Percentiles rank a stretch among this genome's conserved stretches.
Evolutionary conservation across 2,797 vertebrate genomes (phyloP).

Genomic region (Malurus splendens): DNA sequence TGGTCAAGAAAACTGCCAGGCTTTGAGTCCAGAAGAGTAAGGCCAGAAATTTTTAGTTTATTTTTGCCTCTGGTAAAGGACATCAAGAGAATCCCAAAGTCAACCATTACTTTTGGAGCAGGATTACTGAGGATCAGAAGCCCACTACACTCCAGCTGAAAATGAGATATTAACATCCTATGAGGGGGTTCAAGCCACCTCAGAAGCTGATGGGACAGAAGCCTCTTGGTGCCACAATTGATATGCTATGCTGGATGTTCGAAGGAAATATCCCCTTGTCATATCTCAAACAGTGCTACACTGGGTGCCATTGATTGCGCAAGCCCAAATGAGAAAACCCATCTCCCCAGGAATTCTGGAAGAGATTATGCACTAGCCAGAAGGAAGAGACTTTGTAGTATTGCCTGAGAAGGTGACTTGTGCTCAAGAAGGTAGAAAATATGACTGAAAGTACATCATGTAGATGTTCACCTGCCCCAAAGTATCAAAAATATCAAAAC

Average conservation of each 20-base stretch:
- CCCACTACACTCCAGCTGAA: too few species aligned
- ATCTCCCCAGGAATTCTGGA: neutral
- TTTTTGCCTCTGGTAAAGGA: neutral
- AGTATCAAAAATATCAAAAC: neutral
- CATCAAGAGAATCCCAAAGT: fast-evolving
- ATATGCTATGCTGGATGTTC: fast-evolving
- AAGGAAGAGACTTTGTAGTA: neutral
- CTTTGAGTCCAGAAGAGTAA: neutral
- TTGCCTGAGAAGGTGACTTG: neutral
- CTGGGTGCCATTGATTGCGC: too few species aligned
- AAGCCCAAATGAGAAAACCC: neutral
- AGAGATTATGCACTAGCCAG: neutral
- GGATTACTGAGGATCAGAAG: neutral
- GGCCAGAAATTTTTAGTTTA: neutral
- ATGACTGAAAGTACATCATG: neutral
- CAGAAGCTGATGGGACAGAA: neutral
- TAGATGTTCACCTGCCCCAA: neutral
- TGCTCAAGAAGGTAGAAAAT: neutral
- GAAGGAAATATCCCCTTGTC: fast-evolving
- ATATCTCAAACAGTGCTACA: fast-evolving
- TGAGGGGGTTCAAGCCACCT: fast-evolving
- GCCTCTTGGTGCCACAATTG: fast-evolving
- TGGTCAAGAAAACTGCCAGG: neutral
- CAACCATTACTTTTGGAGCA: neutral
- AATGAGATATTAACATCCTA: neutral